Percentiles rank a stretch among this genome's conserved stretches.
Conservation (phyloP, 2,113 vertebrate genomes). For the Hippopotamus amphibius region DNA sequence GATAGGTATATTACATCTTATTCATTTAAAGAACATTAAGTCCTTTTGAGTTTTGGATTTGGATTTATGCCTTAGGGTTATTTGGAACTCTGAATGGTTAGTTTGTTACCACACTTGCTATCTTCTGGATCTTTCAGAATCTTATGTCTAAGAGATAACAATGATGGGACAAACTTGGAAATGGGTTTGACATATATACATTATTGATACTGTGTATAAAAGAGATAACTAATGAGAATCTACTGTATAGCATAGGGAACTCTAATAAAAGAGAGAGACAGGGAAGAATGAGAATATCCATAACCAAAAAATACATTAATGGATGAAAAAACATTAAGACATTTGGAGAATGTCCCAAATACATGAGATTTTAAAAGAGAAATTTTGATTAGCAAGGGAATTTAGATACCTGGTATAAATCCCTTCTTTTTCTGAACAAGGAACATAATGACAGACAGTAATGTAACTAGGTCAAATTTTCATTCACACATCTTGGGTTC, state of each 20-base stretch:
- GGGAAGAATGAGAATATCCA: not conserved
- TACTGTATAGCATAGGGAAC: no score
- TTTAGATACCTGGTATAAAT: not conserved
- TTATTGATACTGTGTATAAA: no score
- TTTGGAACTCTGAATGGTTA: not conserved
- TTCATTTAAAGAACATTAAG: not conserved
- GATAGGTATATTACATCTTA: not conserved
- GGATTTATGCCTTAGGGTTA: not conserved
- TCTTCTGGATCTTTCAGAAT: not conserved
- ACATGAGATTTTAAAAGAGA: not conserved
- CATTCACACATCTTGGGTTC: not conserved
- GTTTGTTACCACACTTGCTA: not conserved
- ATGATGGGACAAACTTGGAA: no score
- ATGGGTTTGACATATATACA: no score
- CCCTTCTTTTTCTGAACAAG: not conserved
- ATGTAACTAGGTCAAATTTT: not conserved
- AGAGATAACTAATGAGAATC: no score
- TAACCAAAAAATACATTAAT: not conserved
- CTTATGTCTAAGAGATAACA: not conserved
- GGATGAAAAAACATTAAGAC: not conserved
- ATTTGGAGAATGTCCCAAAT: not conserved
- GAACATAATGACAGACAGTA: not conserved
- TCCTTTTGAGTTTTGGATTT: not conserved
- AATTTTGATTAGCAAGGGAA: not conserved
- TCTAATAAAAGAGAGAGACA: not conserved